Evolutionary conservation across 2,797 vertebrate genomes (phyloP).

Genomic region (Epinephelus malabaricus): DNA sequence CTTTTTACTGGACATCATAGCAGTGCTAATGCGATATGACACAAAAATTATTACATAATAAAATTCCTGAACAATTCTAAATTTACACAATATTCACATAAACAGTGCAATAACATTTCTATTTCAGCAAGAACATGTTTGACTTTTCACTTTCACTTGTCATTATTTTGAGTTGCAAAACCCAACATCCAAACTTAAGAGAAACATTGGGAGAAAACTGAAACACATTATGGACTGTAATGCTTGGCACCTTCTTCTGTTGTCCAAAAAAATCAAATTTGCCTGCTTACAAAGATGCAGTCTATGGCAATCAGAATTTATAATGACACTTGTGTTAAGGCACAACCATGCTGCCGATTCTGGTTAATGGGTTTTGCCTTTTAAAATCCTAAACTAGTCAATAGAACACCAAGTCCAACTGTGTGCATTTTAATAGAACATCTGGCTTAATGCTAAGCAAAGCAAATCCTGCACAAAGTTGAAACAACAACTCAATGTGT

Average conservation of each 20-base stretch:
- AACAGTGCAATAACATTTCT: neutral
- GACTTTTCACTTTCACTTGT: no score
- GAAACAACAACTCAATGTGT: neutral
- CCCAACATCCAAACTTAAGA: no score
- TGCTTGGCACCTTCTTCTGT: no score
- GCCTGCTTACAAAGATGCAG: neutral
- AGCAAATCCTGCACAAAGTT: neutral
- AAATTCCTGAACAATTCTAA: neutral
- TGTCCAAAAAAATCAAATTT: no score
- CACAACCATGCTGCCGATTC: no score
- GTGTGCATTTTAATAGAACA: neutral
- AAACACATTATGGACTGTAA: no score
- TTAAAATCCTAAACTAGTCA: neutral
- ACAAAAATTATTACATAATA: neutral
- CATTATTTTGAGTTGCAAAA: no score
- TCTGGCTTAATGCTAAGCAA: no score
- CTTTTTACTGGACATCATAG: neutral
- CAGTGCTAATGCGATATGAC: neutral
- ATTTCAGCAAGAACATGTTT: neutral
- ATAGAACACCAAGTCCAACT: neutral
- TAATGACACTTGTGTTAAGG: neutral
- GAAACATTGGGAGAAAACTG: no score
- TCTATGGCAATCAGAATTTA: neutral
- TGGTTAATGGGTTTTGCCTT: neutral
- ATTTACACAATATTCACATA: neutral